Evolutionary conservation across 1,140 invertebrate species (phyloP), one percentile per base, ranked within the genome.

Genomic region (Dinoponera quadriceps): DNA sequence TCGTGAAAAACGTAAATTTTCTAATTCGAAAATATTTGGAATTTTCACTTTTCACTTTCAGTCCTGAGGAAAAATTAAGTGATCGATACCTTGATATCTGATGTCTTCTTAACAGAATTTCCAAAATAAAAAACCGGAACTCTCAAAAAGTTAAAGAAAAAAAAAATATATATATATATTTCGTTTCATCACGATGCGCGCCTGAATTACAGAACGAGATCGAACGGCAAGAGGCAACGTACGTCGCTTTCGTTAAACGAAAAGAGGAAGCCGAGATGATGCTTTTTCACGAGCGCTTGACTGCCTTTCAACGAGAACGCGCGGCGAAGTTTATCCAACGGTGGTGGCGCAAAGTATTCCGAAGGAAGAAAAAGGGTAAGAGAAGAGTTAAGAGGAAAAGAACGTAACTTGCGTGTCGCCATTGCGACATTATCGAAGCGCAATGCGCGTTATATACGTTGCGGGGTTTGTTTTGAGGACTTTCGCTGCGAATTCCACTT

Each of bases 131-230:
- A 44, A 44, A 44, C 11, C 0, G 7, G 11, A 9, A 44, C 0
- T 44, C 38, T 44, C 9, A 4, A 44, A 44, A 9, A 9, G 9
- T 44, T 44, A 44, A 44, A 44, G 3, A 9, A 44, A 44, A 9
- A 44, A 44, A 44, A n/a, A n/a, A n/a, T n/a, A n/a, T n/a, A n/a
- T n/a, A n/a, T n/a, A n/a, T 44, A 3, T 44, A 44, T 44, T 44
- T 16, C n/a, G 11, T 44, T 44, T 16, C n/a, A 29, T 69, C 11
- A 18, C 27, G 22, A 69, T 20, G 29, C 9, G 22, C 20, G 14
- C 20, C 25, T 78, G 25, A 78, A 66, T 78, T 78, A 9, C 16
- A 78, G 74, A 3, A 68, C 54, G 33, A 68, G 11, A 33, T 68
- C 5, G 38, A 68, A 2, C 49, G 3, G 7, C 74, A 78, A 44